phyloP scores from a whole-genome alignment of 2,797 vertebrate species.

The Crocodylus rhombifer region DNA sequence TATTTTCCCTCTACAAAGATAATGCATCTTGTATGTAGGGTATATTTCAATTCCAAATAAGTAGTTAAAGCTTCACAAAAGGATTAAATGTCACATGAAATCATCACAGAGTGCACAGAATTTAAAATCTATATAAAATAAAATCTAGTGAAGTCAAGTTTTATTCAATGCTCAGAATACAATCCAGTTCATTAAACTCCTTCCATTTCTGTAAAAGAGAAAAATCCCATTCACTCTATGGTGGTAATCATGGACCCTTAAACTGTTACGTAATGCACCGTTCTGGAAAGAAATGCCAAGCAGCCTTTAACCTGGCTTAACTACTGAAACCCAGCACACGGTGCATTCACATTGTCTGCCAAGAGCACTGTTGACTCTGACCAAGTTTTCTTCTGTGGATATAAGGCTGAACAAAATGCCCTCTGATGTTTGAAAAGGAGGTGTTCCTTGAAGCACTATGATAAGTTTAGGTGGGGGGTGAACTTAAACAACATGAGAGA shows the following conservation, averaged over 20 bases:
- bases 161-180: fast-evolving
- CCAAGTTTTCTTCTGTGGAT: neutral
- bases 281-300: neutral
- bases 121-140: neutral
- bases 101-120: neutral
- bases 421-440: constrained; percentile 54
- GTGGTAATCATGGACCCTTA: no score
- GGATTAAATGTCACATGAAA: neutral
- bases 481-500: neutral
- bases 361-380: neutral
- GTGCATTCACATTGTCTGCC: neutral
- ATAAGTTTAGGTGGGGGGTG: constrained; percentile 29
- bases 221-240: neutral
- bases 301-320: neutral
- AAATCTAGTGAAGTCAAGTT: neutral
- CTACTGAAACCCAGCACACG: neutral
- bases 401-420: constrained; percentile 26
- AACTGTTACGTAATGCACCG: neutral
- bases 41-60: neutral
- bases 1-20: neutral
- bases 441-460: constrained; percentile 44
- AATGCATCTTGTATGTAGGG: fast-evolving
- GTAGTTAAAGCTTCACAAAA: neutral
- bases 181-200: neutral
- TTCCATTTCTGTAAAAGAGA: neutral